Evolutionary conservation across 2,113 vertebrate species (phyloP).

Genomic region (Nettapus auritus): DNA sequence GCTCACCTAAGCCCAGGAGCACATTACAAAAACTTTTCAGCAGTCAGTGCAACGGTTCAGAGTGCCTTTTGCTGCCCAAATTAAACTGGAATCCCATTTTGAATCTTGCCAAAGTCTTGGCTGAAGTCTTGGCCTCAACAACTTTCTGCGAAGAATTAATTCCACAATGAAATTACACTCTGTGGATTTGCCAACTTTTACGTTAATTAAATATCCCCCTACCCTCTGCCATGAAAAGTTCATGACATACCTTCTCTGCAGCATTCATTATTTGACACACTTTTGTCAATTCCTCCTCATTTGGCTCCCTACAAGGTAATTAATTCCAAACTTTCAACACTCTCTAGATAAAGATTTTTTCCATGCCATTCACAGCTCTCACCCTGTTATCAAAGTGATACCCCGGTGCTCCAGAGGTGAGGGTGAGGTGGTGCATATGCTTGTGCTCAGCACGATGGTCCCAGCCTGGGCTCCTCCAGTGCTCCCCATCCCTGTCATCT

Average conservation of each 20-base stretch:
- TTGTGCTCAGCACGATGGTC: accelerated
- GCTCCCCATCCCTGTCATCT: not conserved
- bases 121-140: not conserved
- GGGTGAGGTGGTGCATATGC: not conserved
- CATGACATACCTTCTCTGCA: slow-evolving; percentile 21
- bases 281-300: not conserved
- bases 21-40: not conserved
- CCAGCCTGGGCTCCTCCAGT: not conserved
- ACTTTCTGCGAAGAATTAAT: slow-evolving; percentile 26
- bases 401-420: accelerated
- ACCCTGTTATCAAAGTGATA: accelerated
- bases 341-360: not conserved
- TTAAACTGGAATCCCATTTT: not conserved
- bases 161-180: slow-evolving; percentile 24
- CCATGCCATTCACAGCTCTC: not conserved
- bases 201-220: slow-evolving; percentile 40
- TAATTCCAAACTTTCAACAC: not conserved
- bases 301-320: not conserved
- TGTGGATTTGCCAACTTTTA: slow-evolving; percentile 20
- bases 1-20: not conserved
- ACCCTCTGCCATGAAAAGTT: slow-evolving; percentile 2
- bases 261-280: slow-evolving; percentile 7
- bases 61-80: not conserved
- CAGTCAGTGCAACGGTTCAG: not conserved
- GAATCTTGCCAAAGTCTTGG: not conserved